phyloP scores from a whole-genome alignment of 2,113 vertebrate species.

The Leptocoma aspasia region DNA sequence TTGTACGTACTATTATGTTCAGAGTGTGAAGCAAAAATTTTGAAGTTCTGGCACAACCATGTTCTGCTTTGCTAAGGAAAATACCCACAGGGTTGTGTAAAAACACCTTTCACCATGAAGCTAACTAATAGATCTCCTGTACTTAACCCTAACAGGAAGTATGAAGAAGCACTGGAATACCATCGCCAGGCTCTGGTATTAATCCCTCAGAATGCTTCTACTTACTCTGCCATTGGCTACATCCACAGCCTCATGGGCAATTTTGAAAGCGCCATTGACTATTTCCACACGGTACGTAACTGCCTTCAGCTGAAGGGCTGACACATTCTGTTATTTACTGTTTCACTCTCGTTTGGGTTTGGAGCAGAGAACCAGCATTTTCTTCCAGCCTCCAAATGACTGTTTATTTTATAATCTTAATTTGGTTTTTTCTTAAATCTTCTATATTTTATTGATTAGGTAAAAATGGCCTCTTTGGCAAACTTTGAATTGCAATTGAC shows the following conservation, averaged over 20 bases:
- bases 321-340: neutral
- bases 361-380: neutral
- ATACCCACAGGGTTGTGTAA: neutral
- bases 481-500: neutral
- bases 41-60: neutral
- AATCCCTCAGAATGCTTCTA: conserved; percentile 95
- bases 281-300: conserved; percentile 91
- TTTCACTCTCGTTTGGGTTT: neutral
- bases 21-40: neutral
- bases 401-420: neutral
- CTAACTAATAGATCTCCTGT: neutral
- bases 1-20: neutral
- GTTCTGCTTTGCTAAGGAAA: neutral
- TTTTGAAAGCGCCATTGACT: conserved; percentile 97
- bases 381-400: neutral
- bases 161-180: conserved; percentile 93
- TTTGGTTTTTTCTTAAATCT: neutral
- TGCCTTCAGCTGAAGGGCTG: neutral
- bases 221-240: conserved; percentile 95
- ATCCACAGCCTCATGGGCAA: conserved; percentile 97
- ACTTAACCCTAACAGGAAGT: conserved; percentile 79
- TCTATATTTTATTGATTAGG: neutral
- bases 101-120: neutral
- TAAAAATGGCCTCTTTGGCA: neutral
- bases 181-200: conserved; percentile 94